These are phyloP conservation scores for Caenorhabditis angaria DNA, from an alignment of 2,888 invertebrate genomes.

Conservation along the genomic window DNA sequence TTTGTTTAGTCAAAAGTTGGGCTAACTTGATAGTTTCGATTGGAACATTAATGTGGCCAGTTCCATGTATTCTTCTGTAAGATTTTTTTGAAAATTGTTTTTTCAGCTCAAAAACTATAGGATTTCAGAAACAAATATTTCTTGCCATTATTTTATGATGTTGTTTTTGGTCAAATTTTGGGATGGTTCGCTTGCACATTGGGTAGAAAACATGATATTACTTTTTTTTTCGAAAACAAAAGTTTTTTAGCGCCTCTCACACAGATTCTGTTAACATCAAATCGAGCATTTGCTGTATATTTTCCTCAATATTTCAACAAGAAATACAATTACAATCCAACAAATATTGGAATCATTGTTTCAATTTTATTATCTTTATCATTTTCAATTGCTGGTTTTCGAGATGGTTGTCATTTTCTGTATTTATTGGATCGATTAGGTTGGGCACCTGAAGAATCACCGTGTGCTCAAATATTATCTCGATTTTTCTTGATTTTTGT, in stretches of 20 bases:
- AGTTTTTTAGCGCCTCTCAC: conserved; percentile 27
- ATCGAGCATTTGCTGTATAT: conserved; percentile 27
- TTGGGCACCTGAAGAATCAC: conserved; percentile 25
- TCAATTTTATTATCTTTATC: conserved; percentile 14
- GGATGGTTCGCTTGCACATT: conserved; percentile 36
- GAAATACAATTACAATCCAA: conserved; percentile 17
- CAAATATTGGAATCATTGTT: conserved; percentile 17
- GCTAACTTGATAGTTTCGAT: conserved; percentile 30
- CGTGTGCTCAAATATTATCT: conserved; percentile 21
- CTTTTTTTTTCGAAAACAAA: not conserved
- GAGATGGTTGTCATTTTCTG: conserved; percentile 30
- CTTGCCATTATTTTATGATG: conserved; percentile 28
- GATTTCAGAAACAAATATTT: conserved; percentile 21
- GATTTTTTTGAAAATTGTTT: not conserved
- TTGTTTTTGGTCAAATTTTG: conserved; percentile 30
- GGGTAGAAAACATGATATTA: conserved; percentile 4
- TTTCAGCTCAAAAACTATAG: no score
- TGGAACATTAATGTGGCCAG: conserved; percentile 31
- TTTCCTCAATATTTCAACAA: conserved; percentile 21
- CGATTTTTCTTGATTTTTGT: conserved; percentile 22
- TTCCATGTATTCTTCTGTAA: conserved; percentile 29
- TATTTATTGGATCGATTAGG: conserved; percentile 22
- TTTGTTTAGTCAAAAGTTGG: conserved; percentile 32
- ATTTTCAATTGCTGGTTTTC: conserved; percentile 28
- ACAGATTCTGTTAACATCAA: conserved; percentile 28